A percentile compares a stretch with the other conserved stretches of the same genome.
phyloP scores from a whole-genome alignment of 1,140 invertebrate species.

The Orius insidiosus region DNA sequence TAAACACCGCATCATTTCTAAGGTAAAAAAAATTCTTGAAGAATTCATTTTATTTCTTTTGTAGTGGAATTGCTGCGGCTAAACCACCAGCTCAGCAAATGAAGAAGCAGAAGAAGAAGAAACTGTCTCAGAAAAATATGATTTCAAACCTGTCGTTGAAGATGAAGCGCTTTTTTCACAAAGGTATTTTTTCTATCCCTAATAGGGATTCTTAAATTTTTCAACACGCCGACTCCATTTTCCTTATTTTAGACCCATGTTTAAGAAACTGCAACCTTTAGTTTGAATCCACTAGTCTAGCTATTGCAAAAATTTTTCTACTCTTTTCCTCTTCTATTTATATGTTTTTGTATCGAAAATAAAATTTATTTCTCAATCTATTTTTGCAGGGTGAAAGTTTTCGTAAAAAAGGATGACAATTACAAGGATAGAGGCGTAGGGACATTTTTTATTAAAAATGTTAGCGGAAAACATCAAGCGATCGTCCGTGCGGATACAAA shows the following conservation, averaged over 20 bases:
- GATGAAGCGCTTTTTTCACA: constrained; percentile 69
- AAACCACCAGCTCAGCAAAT: constrained; percentile 24
- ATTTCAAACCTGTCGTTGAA: constrained; percentile 66
- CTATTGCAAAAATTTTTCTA: neutral
- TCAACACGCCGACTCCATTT: no score
- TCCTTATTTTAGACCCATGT: neutral
- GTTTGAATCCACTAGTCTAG: neutral
- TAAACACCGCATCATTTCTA: neutral
- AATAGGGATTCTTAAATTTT: no score
- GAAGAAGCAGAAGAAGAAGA: constrained; percentile 59
- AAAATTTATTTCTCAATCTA: constrained; percentile 5
- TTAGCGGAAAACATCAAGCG: constrained; percentile 62
- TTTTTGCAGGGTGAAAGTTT: constrained; percentile 62
- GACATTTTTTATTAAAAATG: constrained; percentile 66
- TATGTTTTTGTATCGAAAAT: neutral
- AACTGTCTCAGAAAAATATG: constrained; percentile 59
- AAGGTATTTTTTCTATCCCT: constrained; percentile 30
- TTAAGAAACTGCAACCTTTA: neutral
- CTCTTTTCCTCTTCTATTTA: neutral
- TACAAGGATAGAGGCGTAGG: constrained; percentile 74
- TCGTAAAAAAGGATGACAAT: constrained; percentile 52
- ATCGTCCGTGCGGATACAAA: constrained; percentile 74
- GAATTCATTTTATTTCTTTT: constrained; percentile 44
- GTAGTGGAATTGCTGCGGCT: constrained; percentile 24
- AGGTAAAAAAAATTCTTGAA: constrained; percentile 31